Conservation (phyloP, 2,797 vertebrate species). For the Muscicapa comitata region DNA sequence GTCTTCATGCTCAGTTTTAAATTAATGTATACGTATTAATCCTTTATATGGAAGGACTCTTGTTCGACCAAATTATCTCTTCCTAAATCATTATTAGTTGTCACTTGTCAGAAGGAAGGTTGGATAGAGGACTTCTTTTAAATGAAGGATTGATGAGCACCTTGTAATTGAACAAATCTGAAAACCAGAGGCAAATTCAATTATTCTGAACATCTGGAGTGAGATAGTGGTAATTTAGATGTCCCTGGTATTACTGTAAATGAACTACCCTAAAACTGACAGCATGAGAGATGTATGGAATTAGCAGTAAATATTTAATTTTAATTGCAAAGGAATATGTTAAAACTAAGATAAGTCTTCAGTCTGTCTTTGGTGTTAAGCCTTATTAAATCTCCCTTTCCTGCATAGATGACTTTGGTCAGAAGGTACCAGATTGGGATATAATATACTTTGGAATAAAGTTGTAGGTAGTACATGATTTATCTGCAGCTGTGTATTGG, state of each 20-base stretch:
- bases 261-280: not conserved
- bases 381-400: not conserved
- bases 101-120: not conserved
- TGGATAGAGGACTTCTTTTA: not conserved
- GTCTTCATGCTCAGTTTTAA: not conserved
- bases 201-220: not conserved
- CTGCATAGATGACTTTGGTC: not conserved
- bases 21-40: not conserved
- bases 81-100: not conserved
- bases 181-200: not conserved
- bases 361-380: not conserved
- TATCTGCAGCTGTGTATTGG: not conserved
- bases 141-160: not conserved
- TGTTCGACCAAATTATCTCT: not conserved
- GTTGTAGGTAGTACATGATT: not conserved
- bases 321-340: not conserved
- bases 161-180: not conserved
- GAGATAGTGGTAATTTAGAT: not conserved
- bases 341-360: not conserved
- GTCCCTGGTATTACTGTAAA: not conserved
- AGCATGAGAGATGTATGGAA: not conserved
- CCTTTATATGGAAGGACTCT: not conserved
- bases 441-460: not conserved
- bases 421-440: not conserved
- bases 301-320: conserved; percentile 40